Base-by-base conservation (phyloP, 2,888 invertebrate species). In the Microchrysa polita region DNA sequence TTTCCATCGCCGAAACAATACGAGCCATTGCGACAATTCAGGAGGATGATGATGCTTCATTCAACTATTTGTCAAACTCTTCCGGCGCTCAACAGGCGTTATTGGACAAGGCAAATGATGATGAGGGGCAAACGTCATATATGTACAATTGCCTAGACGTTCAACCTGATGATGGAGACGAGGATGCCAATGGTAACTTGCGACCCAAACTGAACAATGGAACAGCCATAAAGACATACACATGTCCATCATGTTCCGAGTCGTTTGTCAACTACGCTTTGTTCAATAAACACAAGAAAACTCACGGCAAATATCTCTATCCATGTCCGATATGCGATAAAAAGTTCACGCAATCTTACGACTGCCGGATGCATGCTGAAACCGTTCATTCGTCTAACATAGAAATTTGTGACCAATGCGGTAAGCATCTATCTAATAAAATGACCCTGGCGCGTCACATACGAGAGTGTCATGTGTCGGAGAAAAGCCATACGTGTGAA, bases 381-480 rank as follows among this genome's bases (percentile, higher is more conserved):
- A 67, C 69, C 2, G 27, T 34, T 7, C 27, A 34, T 34, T 34
- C 27, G 2, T 5, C 4, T 7, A 76, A 73, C 20, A 42, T 22
- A 16, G 74, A 67, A 40, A 44, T 27, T 18, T 76, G 76, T 34
- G 18, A 67, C 16, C 20, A 53, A 34, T 76, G 76, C 23, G 59
- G 60, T 44, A 73, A 69, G 40, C 34, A 55, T 14, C 73, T 67
- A 34, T 69, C 74, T 22, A 76, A 72, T 61, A 73, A 69, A 42
- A 74, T 69, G 12, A 76, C 75, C 53, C 69, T 76, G 27, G 57
- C 65, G 65, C 60, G 74, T 0, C 76, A 76, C 44, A 60, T 74
- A 53, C 71, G 73, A 5, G 61, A 74, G 10, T 74, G 69, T 52
- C 76, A 76, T 53, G 27, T 2, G 7, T 7, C 72, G 7, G 61